Evolutionary conservation across 2,113 vertebrate species (phyloP), one percentile per base, ranked within the genome.

Genomic region (Anolis carolinensis): DNA sequence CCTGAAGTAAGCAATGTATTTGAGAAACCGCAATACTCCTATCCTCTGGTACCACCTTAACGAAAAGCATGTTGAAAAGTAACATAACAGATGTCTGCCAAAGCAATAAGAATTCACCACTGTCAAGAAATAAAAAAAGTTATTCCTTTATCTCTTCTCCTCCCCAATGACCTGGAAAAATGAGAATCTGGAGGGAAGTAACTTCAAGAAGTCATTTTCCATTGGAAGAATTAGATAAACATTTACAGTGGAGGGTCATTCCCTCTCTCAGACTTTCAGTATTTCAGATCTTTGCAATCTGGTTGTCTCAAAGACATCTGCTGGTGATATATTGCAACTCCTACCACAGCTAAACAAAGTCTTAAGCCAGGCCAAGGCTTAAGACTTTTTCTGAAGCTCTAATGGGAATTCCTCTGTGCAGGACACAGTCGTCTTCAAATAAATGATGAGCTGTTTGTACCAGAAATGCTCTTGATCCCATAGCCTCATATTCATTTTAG

Each of bases 1-100:
- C 59, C 48, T 63, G 59, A 81, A 3, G 16, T 36, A 72, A 55
- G 80, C 48, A 75, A 77, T 48, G 44, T 86, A 88, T 36, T 68
- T 4, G 80, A 81, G 70, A 67, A 75, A 78, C 13, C 67, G 1
- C 13, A 50, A 67, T 48, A 27, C 50, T 81, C 8, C 39, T 82
- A 14, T 83, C 88, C 68, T 79, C 25, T 80, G 7, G 21, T 83
- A 87, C 52, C 30, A 89, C 71, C 32, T 74, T 68, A 80, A 30
- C 48, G 83, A 68, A 89, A 91, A 86, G 39, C 77, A 74, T 65
- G 86, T 83, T 82, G 79, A 18, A 83, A 67, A 25, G 80, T 86
- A 80, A 63, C 84, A 79, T 10, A 90, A 84, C 23, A 77, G 39
- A 44, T 76, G 81, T 85, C 86, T 82, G 78, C 5, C 52, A 83